A percentile compares a stretch with the other conserved stretches of the same genome.
These are phyloP conservation scores for Cariama cristata DNA, from an alignment of 2,113 vertebrate species.

Conservation along the genomic window DNA sequence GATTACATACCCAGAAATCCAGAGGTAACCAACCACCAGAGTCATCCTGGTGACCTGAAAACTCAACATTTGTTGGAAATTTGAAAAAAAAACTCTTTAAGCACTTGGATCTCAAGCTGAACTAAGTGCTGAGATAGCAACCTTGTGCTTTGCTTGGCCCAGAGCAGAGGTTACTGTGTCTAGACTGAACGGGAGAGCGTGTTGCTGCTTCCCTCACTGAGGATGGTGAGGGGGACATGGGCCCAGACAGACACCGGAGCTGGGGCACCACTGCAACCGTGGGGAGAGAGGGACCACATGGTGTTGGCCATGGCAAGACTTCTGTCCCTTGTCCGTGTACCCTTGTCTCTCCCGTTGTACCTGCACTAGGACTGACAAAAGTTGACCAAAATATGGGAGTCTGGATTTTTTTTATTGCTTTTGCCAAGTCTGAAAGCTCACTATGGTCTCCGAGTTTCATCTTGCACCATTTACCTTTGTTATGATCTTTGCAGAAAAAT, in stretches of 20 bases:
- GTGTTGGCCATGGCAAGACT: neutral
- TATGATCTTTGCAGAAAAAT: neutral
- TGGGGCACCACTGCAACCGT: neutral
- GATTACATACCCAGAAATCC: neutral
- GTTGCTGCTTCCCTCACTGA: neutral
- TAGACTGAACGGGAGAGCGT: neutral
- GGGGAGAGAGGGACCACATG: neutral
- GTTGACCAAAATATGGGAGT: neutral
- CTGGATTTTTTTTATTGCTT: neutral
- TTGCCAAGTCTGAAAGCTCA: neutral
- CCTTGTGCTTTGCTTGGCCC: neutral
- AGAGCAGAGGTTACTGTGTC: neutral
- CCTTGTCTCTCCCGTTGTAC: neutral
- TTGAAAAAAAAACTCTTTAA: neutral
- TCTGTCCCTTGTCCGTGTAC: neutral
- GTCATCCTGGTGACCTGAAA: neutral
- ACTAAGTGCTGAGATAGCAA: neutral
- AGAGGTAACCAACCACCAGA: neutral
- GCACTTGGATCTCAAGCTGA: neutral
- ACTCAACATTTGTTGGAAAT: neutral
- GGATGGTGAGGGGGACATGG: neutral
- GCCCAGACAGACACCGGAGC: no score
- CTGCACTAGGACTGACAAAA: neutral
- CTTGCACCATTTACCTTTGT: neutral
- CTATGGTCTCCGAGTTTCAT: neutral